Evolutionary conservation across 2,113 vertebrate genomes (phyloP).

Genomic region (Prietella phreatophila): DNA sequence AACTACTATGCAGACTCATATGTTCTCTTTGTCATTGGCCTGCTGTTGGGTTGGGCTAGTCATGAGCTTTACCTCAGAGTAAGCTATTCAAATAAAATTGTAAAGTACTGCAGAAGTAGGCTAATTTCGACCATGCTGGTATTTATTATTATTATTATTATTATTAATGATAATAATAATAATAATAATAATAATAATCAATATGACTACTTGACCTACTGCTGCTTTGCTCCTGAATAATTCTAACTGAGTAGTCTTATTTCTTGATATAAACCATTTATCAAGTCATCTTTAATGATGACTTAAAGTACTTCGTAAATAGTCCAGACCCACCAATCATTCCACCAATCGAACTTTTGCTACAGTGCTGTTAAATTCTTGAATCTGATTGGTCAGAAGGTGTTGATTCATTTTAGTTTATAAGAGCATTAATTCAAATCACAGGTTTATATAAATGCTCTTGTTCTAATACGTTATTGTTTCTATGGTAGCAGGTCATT

Average conservation of each 20-base stretch:
- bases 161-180: neutral
- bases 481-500: neutral
- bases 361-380: neutral
- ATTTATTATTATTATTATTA: no score
- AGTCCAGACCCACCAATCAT: neutral
- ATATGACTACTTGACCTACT: neutral
- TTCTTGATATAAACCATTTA: neutral
- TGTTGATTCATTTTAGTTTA: neutral
- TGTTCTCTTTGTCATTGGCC: conserved; percentile 14
- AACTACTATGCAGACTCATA: conserved; percentile 39
- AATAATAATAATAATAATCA: no score
- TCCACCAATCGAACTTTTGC: neutral
- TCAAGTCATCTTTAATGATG: neutral
- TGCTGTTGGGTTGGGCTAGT: conserved; percentile 2
- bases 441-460: neutral
- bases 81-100: neutral
- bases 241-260: neutral
- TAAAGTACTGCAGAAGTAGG: neutral
- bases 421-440: neutral
- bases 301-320: neutral
- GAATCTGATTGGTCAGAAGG: neutral
- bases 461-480: neutral
- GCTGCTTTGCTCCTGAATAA: neutral
- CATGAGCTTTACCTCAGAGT: conserved; percentile 7
- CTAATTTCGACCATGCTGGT: neutral